Evolutionary conservation across 1,140 invertebrate species (phyloP), one percentile per base, ranked within the genome.

Genomic region (Venustaconcha ellipsiformis): DNA sequence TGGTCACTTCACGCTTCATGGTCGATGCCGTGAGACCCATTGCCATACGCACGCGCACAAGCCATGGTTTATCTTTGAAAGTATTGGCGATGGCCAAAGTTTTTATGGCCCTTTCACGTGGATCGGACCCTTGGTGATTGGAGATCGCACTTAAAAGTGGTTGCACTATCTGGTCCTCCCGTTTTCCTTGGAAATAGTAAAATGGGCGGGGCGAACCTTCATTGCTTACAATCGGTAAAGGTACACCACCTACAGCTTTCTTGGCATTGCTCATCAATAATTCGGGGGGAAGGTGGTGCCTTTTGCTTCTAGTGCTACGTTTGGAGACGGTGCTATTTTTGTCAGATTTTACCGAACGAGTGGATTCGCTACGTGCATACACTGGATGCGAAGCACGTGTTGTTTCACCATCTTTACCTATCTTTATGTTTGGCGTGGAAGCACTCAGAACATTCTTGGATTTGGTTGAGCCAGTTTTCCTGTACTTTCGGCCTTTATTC

Each of bases 11-110:
- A 18, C 83, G 62, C 59, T 83, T 86, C 17, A 86, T 60, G 0
- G 80, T 78, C n/a, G 83, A 83, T 57, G 80, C 70, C 17, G 83
- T 82, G 12, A 87, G 69, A 62, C 72, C 78, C 74, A 87, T 79
- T 14, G 86, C 86, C 78, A 87, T 78, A n/a, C 84, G 72, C 20
- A 88, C 84, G 74, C 86, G 86, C 18, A 80, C 72, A 60, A 89
- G 76, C 87, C 87, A 89, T 5, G 88, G 84, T 75, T 88, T 89
- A 26, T 88, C 87, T 70, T 82, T 83, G 74, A 89, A 88, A 1
- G 79, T 79, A 74, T 84, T 86, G 26, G 87, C 84, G n/a, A 86
- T 79, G 1, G 82, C 78, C 67, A 89, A 70, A 30, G 86, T 85
- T 67, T 82, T 80, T 30, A 87, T 82, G 60, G 88, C 88, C 57